Conservation (phyloP, 1,140 invertebrate genomes). For the Papilio helenus region DNA sequence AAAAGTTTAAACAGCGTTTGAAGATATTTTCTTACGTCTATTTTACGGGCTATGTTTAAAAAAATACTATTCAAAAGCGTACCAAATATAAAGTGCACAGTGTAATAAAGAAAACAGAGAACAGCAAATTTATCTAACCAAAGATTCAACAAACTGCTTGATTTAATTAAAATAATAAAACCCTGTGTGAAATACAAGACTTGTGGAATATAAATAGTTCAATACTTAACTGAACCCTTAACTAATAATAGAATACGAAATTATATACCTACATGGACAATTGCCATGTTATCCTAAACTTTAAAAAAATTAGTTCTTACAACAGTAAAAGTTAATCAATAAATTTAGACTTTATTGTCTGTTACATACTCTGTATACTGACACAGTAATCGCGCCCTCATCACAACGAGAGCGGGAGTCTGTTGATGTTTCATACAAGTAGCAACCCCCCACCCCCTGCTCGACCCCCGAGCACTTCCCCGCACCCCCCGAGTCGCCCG, state of each 20-base stretch:
- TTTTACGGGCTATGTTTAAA: neutral
- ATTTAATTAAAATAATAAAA: too few species aligned
- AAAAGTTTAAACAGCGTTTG: neutral
- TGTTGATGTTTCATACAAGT: slow-evolving; percentile 66
- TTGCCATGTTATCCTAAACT: too few species aligned
- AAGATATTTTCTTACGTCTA: neutral
- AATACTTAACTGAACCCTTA: too few species aligned
- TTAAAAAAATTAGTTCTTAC: too few species aligned
- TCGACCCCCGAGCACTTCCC: neutral
- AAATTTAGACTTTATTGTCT: neutral
- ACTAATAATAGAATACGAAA: too few species aligned
- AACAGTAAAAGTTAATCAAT: neutral
- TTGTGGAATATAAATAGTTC: too few species aligned
- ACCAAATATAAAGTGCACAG: slow-evolving; percentile 9
- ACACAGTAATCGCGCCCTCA: slow-evolving; percentile 36
- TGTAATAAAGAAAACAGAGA: neutral
- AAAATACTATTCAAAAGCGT: neutral
- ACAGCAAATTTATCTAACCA: too few species aligned
- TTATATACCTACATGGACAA: too few species aligned
- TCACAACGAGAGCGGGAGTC: slow-evolving; percentile 35
- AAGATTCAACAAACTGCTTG: too few species aligned
- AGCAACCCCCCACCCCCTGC: slow-evolving; percentile 41
- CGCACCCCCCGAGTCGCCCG: slow-evolving; percentile 45
- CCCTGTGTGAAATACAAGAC: too few species aligned
- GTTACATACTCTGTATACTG: slow-evolving; percentile 16